phyloP scores from a whole-genome alignment of 2,797 vertebrate species.

The Lacerta agilis region DNA sequence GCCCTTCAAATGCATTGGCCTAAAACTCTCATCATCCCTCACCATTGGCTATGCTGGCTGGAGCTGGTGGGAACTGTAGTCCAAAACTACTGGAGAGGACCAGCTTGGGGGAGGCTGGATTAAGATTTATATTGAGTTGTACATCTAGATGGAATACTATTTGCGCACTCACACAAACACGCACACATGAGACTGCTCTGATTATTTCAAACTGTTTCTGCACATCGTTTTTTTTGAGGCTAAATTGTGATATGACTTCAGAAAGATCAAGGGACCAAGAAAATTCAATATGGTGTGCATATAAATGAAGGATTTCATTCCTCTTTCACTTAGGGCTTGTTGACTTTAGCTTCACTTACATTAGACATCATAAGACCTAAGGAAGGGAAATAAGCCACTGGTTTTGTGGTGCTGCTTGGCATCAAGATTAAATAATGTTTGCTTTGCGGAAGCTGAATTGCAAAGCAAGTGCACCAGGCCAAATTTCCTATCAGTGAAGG shows the following conservation, averaged over 20 bases:
- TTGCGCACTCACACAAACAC: fast-evolving
- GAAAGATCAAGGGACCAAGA: not conserved
- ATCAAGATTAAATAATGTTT: conserved; percentile 30
- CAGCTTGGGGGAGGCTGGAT: not conserved
- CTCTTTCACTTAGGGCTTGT: conserved; percentile 33
- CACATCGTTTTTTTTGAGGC: not conserved
- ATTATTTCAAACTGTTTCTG: not conserved
- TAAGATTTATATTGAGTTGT: not conserved
- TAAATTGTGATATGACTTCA: not conserved
- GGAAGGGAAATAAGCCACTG: conserved; percentile 41
- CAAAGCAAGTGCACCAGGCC: conserved; percentile 17
- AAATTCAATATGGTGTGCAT: not conserved
- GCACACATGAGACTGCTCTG: no score
- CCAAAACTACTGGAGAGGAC: no score
- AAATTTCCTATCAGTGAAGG: conserved; percentile 33
- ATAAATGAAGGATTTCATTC: conserved; percentile 39
- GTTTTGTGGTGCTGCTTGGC: conserved; percentile 20
- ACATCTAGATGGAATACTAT: fast-evolving
- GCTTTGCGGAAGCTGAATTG: conserved; percentile 19
- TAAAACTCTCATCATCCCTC: no score
- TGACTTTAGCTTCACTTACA: not conserved
- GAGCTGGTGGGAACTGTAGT: no score
- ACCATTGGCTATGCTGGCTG: no score
- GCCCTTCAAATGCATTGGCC: no score
- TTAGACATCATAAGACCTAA: conserved; percentile 23